Conservation (phyloP, 2,797 vertebrate genomes). For the Malurus splendens region DNA sequence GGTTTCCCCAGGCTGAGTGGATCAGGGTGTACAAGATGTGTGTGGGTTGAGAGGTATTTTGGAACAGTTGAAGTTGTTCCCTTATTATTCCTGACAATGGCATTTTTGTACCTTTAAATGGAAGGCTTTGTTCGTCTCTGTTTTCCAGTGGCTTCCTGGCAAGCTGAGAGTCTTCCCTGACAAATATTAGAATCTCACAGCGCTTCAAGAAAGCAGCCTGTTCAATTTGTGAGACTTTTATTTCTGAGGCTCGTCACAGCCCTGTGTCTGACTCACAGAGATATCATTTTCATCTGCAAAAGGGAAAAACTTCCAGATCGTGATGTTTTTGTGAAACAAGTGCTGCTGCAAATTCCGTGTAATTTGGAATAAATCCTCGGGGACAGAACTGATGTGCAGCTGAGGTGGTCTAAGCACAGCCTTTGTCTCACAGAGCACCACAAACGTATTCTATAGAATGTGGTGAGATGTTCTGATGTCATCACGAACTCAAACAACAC, state of each 20-base stretch:
- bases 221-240: neutral
- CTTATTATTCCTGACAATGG: neutral
- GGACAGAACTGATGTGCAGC: neutral
- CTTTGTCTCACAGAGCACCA: neutral
- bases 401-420: neutral
- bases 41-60: neutral
- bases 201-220: neutral
- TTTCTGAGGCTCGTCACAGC: neutral
- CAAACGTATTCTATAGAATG: rapidly evolving
- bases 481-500: neutral
- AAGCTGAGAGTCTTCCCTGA: neutral
- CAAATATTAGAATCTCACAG: neutral
- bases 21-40: neutral
- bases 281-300: neutral
- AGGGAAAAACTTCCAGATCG: neutral
- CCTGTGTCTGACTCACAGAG: neutral
- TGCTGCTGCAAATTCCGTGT: neutral
- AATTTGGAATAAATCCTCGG: neutral
- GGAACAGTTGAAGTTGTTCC: slow-evolving; percentile 2
- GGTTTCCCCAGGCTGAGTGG: neutral
- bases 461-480: neutral
- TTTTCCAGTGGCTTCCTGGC: neutral
- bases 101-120: slow-evolving; percentile 18
- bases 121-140: neutral
- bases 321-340: neutral